Evolutionary conservation across 1,140 invertebrate genomes (phyloP).

Genomic region (Muscidifurax raptorellus): DNA sequence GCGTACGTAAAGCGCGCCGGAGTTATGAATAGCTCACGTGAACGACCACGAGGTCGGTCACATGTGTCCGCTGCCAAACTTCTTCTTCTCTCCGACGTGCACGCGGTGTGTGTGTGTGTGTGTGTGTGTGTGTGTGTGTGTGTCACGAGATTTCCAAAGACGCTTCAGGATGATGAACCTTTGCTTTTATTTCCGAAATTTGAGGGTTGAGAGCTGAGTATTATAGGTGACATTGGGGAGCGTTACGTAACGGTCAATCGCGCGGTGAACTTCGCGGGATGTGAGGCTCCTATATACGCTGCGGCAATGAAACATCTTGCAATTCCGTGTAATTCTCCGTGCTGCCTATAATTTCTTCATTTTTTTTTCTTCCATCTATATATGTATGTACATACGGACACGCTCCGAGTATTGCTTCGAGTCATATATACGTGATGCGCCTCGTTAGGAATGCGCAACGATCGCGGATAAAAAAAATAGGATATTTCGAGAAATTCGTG

Average conservation of each 20-base stretch:
- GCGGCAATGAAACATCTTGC: not conserved
- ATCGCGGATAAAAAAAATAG: not conserved
- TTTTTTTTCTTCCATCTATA: not conserved
- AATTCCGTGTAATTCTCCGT: not conserved
- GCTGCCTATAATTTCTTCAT: not conserved
- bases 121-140: not conserved
- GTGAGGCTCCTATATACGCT: not conserved
- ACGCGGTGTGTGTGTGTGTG: not conserved
- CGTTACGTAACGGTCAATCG: not conserved
- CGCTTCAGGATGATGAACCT: not conserved
- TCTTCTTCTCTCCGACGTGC: not conserved
- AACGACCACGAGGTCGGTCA: constrained; percentile 68
- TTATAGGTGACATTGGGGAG: not conserved
- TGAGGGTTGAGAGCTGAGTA: not conserved
- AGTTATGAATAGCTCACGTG: constrained; percentile 71
- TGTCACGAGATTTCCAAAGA: constrained; percentile 60
- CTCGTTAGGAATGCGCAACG: no score
- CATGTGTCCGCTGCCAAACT: constrained; percentile 56
- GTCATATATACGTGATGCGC: no score
- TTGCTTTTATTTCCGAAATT: not conserved
- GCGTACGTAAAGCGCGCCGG: constrained; percentile 33
- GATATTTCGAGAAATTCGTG: not conserved
- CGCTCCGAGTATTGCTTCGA: no score
- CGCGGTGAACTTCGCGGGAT: not conserved
- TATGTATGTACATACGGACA: no score